Evolutionary conservation across 1,140 invertebrate genomes (phyloP).

Genomic region (Catajapyx aquilonaris): DNA sequence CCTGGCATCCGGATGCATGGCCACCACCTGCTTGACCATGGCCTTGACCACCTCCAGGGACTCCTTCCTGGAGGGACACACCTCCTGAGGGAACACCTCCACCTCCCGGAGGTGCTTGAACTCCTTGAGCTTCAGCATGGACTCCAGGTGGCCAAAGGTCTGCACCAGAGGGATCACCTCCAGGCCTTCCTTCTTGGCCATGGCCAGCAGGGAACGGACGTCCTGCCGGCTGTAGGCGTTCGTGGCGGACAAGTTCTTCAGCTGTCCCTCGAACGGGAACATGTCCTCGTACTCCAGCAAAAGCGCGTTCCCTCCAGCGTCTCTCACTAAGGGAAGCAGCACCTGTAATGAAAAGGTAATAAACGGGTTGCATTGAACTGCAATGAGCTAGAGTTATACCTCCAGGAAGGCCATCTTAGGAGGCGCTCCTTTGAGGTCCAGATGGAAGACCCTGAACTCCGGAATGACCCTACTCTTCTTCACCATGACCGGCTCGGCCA

Average conservation of each 20-base stretch:
- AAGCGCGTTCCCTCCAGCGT: slow-evolving; percentile 32
- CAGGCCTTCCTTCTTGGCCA: slow-evolving; percentile 27
- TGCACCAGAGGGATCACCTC: slow-evolving; percentile 45
- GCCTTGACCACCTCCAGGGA: slow-evolving; percentile 20
- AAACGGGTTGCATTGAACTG: too few relatives aligned
- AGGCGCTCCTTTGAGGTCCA: slow-evolving; percentile 80
- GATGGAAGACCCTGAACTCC: slow-evolving; percentile 32
- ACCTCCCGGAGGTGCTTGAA: slow-evolving; percentile 32
- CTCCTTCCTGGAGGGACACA: slow-evolving; percentile 24
- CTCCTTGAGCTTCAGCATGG: slow-evolving; percentile 32
- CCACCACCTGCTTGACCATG: slow-evolving; percentile 34
- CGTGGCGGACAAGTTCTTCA: slow-evolving; percentile 18
- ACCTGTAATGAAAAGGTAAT: slow-evolving; percentile 43
- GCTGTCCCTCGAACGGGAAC: slow-evolving; percentile 24
- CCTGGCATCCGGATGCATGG: slow-evolving; percentile 24
- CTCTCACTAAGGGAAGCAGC: slow-evolving; percentile 49
- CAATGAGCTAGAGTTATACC: too few relatives aligned
- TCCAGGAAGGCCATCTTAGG: slow-evolving; percentile 34
- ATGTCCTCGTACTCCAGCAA: slow-evolving; percentile 32
- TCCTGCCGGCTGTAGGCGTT: slow-evolving; percentile 24
- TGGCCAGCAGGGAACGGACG: slow-evolving; percentile 20
- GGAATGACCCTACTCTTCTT: not conserved
- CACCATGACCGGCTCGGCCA: not conserved
- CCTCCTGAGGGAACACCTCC: slow-evolving; percentile 23
- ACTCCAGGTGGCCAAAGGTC: slow-evolving; percentile 47